These are phyloP conservation scores for Penaeus vannamei DNA, from an alignment of 1,140 invertebrate species.

Conservation along the genomic window DNA sequence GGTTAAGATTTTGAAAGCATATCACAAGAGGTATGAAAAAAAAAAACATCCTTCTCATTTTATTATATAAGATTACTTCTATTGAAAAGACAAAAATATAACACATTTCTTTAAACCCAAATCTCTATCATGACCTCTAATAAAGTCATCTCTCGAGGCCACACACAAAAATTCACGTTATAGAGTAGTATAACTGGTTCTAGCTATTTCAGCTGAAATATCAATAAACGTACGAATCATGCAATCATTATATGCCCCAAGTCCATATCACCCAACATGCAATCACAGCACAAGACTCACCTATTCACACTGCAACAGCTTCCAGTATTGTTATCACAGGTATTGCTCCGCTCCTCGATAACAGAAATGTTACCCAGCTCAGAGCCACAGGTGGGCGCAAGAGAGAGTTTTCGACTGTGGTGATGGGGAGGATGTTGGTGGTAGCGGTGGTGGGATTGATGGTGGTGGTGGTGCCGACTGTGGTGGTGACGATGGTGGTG, in stretches of 20 bases:
- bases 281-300: neutral
- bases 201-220: no score
- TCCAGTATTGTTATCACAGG: constrained; percentile 40
- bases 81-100: no score
- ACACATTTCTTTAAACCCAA: no score
- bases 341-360: constrained; percentile 46
- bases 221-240: no score
- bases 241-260: no score
- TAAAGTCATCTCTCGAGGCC: no score
- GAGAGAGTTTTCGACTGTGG: constrained; percentile 47
- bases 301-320: constrained; percentile 34
- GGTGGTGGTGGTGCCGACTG: constrained; percentile 21
- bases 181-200: no score
- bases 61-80: no score
- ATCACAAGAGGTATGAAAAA: neutral
- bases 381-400: constrained; percentile 22
- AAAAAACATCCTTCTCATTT: neutral
- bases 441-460: constrained; percentile 42
- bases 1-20: neutral
- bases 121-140: no score
- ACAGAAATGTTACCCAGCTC: constrained; percentile 52
- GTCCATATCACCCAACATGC: neutral
- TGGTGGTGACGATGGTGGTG: constrained; percentile 25
- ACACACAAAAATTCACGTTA: no score
- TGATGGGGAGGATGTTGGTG: constrained; percentile 47